phyloP scores from a whole-genome alignment of 2,113 vertebrate genomes.

The Archocentrus centrarchus region DNA sequence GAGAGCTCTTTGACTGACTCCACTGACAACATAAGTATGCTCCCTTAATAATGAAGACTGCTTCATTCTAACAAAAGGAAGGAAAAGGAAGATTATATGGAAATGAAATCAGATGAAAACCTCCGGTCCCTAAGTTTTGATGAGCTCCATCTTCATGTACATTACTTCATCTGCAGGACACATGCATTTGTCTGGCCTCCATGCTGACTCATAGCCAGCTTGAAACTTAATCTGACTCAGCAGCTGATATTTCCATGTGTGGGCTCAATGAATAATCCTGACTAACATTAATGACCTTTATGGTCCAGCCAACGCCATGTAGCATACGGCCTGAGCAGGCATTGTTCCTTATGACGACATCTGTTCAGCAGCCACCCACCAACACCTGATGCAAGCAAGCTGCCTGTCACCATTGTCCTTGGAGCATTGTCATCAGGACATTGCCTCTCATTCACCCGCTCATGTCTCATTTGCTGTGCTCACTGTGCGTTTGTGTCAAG shows the following conservation, averaged over 20 bases:
- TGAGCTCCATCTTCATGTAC: not conserved
- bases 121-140: not conserved
- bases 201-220: slow-evolving; percentile 37
- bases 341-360: slow-evolving; percentile 57
- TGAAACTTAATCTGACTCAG: slow-evolving; percentile 63
- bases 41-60: not conserved
- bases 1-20: no score
- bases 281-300: slow-evolving; percentile 73
- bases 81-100: not conserved
- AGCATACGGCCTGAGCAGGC: slow-evolving; percentile 10
- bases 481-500: not conserved
- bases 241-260: slow-evolving; percentile 65
- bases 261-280: slow-evolving; percentile 70
- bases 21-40: not conserved
- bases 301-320: slow-evolving; percentile 38
- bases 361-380: slow-evolving; percentile 51
- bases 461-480: not conserved
- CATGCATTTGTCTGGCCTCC: slow-evolving; percentile 4
- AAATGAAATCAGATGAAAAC: not conserved
- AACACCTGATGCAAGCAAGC: slow-evolving; percentile 47
- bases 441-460: not conserved
- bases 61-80: not conserved
- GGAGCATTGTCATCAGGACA: slow-evolving; percentile 20
- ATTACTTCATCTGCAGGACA: not conserved
- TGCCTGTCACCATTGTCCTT: slow-evolving; percentile 28